Base-by-base conservation (phyloP, 2,888 invertebrate species). In the Alitta virens region DNA sequence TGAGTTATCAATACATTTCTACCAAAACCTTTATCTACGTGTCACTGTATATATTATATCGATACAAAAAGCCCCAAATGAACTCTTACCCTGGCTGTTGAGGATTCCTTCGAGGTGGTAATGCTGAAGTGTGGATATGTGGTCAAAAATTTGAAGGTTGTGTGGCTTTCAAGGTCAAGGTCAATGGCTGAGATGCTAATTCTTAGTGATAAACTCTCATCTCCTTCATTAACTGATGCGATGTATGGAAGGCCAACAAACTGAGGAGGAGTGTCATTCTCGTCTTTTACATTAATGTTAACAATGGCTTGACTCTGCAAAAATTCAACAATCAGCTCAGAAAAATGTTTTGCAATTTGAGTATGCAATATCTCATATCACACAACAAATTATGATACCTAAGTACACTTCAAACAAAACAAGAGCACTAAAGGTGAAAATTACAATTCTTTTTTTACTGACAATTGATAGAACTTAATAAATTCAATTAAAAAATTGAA, bases 221-320 rank as follows among this genome's bases (percentile, higher is more conserved):
- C 21, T 26, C 24, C 24, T 21, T 18, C 38, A 21, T 52, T 12
- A 5, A 16, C n/a, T n/a, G n/a, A 24, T 12, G 52, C 52, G 5
- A 59, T 50, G 52, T 59, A 55, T 7, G 65, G 65, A n/a, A 49
- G 27, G 1, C 33, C 62, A 12, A 57, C 24, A 38, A 65, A 65
- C 16, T 26, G 18, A 24, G 65, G 65, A 14, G 56, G 56, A 33
- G 59, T 56, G 49, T 65, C 65, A 46, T 65, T 65, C 24, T 51
- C 56, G 26, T 65, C 65, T 26, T 25, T 24, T 2, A 65, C 63
- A 1, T 23, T 51, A n/a, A 59, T 40, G 12, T 18, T 24, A 23
- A 59, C 23, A 38, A 16, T 27, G 7, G 59, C 59, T 40, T 26
- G 38, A 21, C 24, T 40, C 59, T 59, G 46, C 40, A 40, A 40